These are phyloP conservation scores for Drosophila ustulata DNA, from an alignment of 2,888 invertebrate genomes.

Conservation along the genomic window DNA sequence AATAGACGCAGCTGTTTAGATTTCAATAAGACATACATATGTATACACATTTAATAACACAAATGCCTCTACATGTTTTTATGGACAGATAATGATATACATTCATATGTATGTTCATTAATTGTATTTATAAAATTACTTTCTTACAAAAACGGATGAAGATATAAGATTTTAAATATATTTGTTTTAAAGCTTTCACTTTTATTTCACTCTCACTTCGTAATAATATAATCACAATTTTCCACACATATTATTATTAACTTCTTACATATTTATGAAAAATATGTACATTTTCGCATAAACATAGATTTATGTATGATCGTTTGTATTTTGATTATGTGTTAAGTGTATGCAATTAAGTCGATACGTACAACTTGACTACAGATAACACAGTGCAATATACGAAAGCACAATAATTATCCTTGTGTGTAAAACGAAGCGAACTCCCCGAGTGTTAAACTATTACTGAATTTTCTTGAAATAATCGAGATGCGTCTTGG, in stretches of 20 bases:
- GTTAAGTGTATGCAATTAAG: slow-evolving; percentile 9
- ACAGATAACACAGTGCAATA: slow-evolving; percentile 63
- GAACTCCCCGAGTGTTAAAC: slow-evolving; percentile 79
- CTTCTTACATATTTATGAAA: slow-evolving; percentile 6
- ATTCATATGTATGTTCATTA: slow-evolving; percentile 4
- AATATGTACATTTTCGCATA: slow-evolving; percentile 12
- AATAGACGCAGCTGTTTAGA: slow-evolving; percentile 42
- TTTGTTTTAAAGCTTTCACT: slow-evolving; percentile 11
- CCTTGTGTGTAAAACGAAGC: slow-evolving; percentile 70
- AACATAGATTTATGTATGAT: slow-evolving; percentile 15
- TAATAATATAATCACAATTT: slow-evolving; percentile 1
- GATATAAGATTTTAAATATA: background rate
- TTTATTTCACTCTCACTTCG: slow-evolving; percentile 36
- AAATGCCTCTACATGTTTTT: background rate
- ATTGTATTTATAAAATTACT: slow-evolving; percentile 3
- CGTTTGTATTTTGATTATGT: slow-evolving; percentile 4
- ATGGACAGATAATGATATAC: background rate
- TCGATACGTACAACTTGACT: slow-evolving; percentile 71
- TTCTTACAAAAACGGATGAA: background rate
- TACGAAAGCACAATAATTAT: slow-evolving; percentile 53
- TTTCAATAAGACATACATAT: slow-evolving; percentile 4
- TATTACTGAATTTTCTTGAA: slow-evolving; percentile 68
- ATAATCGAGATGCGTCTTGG: background rate
- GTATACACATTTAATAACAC: background rate
- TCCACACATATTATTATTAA: background rate